These are phyloP conservation scores for Platorchestia sp. DNA, from an alignment of 1,140 invertebrate species.

Conservation along the genomic window DNA sequence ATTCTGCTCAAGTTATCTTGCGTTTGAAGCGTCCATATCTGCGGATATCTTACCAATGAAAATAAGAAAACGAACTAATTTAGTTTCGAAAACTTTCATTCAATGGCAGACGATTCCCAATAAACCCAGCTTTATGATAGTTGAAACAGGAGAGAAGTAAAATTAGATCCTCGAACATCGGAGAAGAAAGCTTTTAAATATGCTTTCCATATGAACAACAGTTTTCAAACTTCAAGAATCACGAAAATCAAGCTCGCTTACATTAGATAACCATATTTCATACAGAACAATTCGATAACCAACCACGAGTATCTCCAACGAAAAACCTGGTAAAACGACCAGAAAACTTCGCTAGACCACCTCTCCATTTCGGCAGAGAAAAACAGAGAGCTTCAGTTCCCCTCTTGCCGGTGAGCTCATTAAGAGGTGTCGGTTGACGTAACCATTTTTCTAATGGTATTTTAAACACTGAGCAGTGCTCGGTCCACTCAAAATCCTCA, in stretches of 20 bases:
- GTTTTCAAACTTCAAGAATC: no score
- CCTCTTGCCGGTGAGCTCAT: neutral
- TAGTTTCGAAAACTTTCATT: no score
- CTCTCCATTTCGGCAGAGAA: neutral
- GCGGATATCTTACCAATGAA: no score
- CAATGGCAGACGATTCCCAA: no score
- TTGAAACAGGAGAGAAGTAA: no score
- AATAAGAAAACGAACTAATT: no score
- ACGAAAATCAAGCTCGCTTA: neutral
- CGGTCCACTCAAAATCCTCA: conserved; percentile 37
- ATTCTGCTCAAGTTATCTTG: neutral
- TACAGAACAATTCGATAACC: no score
- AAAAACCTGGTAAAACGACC: neutral
- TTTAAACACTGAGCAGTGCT: conserved; percentile 25
- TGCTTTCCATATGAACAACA: no score
- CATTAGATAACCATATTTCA: neutral
- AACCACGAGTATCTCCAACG: neutral
- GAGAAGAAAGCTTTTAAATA: no score
- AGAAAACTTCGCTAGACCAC: neutral
- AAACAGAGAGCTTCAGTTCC: neutral
- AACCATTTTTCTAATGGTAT: conserved; percentile 39
- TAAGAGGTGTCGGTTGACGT: conserved; percentile 29
- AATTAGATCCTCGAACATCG: no score
- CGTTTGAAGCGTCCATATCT: no score
- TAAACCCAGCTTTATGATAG: no score